Base-by-base conservation (phyloP, 1,140 invertebrate species). In the Mamestra configurata region DNA sequence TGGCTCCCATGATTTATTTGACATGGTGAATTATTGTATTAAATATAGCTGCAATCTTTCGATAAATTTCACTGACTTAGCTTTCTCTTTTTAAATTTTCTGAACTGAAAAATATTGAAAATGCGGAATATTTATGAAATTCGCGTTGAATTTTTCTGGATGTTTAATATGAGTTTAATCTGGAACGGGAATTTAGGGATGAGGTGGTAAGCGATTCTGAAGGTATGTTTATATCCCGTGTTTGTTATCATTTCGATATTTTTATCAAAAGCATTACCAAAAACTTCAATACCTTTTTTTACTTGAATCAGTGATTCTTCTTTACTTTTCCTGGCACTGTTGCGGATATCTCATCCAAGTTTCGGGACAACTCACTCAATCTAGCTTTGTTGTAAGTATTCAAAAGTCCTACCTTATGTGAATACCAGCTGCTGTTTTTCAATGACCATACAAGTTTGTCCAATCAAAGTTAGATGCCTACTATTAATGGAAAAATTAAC, bases 11-110 rank as follows among this genome's bases (percentile, higher is more conserved):
- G 73, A 76, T 76, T 76, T 76, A 76, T 76, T 13, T 46, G 55
- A 64, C 71, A 43, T 57, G 20, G 6, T 76, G 40, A 64, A 35
- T 61, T 76, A 76, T 76, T 61, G 31, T 61, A 59, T 46, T 61
- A 76, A 35, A 64, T 76, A 61, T 49, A 18, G 24, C 40, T 64
- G 40, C 55, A 64, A 76, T 64, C 27, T 40, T 31, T 73, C 37
- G 31, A 61, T 64, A 49, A 5, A 5, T 61, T 31, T 49, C 40
- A 35, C 18, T n/a, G 20, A 27, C 37, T 24, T 22, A 22, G 22
- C 35, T 43, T 61, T 61, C 11, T 24, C 37, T 68, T 68, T 53
- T 68, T 68, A 8, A 24, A 68, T 68, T 68, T 68, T 27, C 11
- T 24, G 13, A 68, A 20, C 18, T 11, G 18, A 13, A 4, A 4